Conservation (phyloP, 2,888 invertebrate species). For the Bedellia somnulentella region DNA sequence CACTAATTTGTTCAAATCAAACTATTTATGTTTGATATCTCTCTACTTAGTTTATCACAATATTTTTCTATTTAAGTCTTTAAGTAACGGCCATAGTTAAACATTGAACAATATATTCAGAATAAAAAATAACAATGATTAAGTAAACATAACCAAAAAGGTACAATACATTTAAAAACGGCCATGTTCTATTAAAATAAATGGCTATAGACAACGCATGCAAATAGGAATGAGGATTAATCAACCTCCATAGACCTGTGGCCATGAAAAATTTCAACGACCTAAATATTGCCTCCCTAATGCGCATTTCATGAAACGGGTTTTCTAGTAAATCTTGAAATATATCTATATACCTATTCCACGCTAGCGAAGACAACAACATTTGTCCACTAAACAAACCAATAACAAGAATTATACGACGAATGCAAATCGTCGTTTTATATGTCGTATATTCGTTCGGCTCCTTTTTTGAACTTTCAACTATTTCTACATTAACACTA, state of each 20-base stretch:
- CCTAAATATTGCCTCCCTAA: constrained; percentile 63
- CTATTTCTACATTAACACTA: constrained; percentile 43
- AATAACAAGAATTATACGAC: constrained; percentile 66
- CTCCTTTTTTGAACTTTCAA: constrained; percentile 39
- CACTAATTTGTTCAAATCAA: no score
- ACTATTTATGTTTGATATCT: no score
- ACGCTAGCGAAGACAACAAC: constrained; percentile 72
- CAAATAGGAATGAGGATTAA: constrained; percentile 77
- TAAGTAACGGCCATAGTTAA: no score
- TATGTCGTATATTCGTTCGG: constrained; percentile 61
- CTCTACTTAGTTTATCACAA: no score
- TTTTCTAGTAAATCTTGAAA: constrained; percentile 78
- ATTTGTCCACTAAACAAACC: constrained; percentile 71
- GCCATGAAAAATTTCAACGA: constrained; percentile 76
- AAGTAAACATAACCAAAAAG: constrained; percentile 72
- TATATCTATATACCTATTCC: constrained; percentile 82
- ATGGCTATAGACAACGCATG: constrained; percentile 75
- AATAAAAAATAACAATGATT: constrained; percentile 66
- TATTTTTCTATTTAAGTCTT: no score
- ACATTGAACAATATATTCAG: constrained; percentile 73
- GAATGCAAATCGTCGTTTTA: constrained; percentile 69
- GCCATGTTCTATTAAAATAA: constrained; percentile 81
- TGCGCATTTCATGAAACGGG: constrained; percentile 48
- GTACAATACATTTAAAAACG: constrained; percentile 70
- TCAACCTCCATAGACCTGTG: constrained; percentile 74